phyloP scores from a whole-genome alignment of 2,888 invertebrate genomes.

The Erebia aethiops region DNA sequence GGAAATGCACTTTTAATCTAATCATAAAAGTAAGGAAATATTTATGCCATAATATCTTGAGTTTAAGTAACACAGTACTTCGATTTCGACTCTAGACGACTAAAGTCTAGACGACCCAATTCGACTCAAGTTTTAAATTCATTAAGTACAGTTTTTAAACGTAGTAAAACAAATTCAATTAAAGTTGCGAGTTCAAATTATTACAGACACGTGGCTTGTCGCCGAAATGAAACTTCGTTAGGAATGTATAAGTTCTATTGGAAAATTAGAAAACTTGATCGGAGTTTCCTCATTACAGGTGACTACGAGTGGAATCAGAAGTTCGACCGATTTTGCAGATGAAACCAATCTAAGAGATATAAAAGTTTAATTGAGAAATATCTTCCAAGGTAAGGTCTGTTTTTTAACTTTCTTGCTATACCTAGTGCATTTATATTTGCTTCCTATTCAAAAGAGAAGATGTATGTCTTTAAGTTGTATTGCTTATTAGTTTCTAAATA shows the following conservation, averaged over 20 bases:
- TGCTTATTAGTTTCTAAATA: too few relatives aligned
- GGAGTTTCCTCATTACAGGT: conserved; percentile 57
- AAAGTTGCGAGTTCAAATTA: conserved; percentile 35
- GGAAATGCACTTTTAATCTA: too few relatives aligned
- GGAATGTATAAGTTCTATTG: conserved; percentile 72
- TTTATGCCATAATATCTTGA: too few relatives aligned
- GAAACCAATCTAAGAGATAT: conserved; percentile 50
- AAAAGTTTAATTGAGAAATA: conserved; percentile 20
- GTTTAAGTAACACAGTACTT: too few relatives aligned
- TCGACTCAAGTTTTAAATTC: not conserved
- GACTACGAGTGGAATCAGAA: conserved; percentile 53
- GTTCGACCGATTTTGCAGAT: conserved; percentile 67
- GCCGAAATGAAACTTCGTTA: conserved; percentile 45
- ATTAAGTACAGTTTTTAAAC: not conserved
- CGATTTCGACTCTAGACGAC: too few relatives aligned
- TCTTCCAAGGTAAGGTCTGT: not conserved
- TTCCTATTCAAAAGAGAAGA: not conserved
- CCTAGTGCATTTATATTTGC: not conserved
- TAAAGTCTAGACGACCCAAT: not conserved
- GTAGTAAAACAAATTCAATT: conserved; percentile 22
- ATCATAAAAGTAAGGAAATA: too few relatives aligned
- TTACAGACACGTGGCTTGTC: conserved; percentile 37
- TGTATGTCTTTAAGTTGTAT: too few relatives aligned
- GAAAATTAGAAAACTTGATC: conserved; percentile 76
- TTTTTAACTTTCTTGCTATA: not conserved